Base-by-base conservation (phyloP, 2,113 vertebrate genomes). In the Chamaea fasciata region DNA sequence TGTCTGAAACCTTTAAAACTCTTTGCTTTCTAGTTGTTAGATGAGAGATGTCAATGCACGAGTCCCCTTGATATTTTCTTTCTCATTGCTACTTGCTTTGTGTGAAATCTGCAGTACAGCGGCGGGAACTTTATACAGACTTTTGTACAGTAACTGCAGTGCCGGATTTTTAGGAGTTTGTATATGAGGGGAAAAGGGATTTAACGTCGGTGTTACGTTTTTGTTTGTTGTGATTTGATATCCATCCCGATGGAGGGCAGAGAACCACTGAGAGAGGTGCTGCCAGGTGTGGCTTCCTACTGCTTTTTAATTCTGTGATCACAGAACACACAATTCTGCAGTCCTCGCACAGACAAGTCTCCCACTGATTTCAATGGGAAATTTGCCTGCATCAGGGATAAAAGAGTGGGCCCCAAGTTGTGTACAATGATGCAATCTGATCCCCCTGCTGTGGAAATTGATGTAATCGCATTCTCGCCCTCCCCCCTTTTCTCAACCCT, bases 401-500 rank as follows among this genome's bases (percentile, higher is more conserved):
- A 93, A 96, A 94, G 95, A 96, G 84, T 14, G 28, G 91, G 78
- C 88, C 84, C 56, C 83, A 83, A 92, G 81, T 95, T 93, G 94
- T 93, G 94, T 92, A 79, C 83, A 73, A 62, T 92, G 84, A 92
- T 87, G 94, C 92, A 96, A 92, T 92, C 85, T 42, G 91, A 96
- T 96, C 91, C 90, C 81, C 94, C 93, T 93, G 90, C 92, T 88
- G 95, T 83, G 95, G 88, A 95, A 95, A 94, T 92, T 90, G 95
- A 94, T 95, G 94, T 94, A 90, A 96, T 91, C 79, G 14, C 84
- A 81, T 95, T 90, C 78, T 95, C 50, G 4, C 71, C 84, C 87
- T 75, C 57, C 79, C 94, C 68, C 68, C 26, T 84, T 53, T 86
- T 81, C 77, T 62, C 47, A 85, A 2, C 46, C 41, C 68, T 49